Evolutionary conservation across 2,113 vertebrate species (phyloP).

Genomic region (Dascyllus trimaculatus): DNA sequence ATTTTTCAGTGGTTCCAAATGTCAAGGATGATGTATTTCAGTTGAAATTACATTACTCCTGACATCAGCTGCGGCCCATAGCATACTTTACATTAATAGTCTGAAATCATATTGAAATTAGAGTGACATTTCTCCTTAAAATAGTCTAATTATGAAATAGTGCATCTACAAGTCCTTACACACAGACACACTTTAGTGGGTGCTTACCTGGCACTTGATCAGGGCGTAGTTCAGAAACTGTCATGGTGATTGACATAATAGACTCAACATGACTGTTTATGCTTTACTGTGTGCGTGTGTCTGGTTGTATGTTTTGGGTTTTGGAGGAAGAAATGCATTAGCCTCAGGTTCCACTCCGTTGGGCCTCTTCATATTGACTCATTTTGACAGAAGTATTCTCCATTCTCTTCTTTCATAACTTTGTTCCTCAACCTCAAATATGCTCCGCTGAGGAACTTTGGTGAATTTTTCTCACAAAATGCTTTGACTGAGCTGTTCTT

Average conservation of each 20-base stretch:
- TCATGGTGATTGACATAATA: slow-evolving; percentile 60
- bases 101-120: background rate
- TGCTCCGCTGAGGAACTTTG: slow-evolving; percentile 3
- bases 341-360: slow-evolving; percentile 39
- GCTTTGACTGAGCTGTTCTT: slow-evolving; percentile 15
- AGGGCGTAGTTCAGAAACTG: slow-evolving; percentile 42
- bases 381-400: slow-evolving; percentile 47
- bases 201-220: slow-evolving; percentile 16
- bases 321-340: slow-evolving; percentile 61
- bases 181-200: slow-evolving; percentile 2
- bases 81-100: background rate
- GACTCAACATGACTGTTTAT: slow-evolving; percentile 63
- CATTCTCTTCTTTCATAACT: slow-evolving; percentile 37
- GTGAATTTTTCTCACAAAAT: slow-evolving; percentile 27
- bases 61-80: background rate
- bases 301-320: slow-evolving; percentile 49
- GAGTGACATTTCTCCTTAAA: background rate
- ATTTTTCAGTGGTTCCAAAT: too few species aligned
- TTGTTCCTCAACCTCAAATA: slow-evolving; percentile 51
- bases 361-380: slow-evolving; percentile 51
- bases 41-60: background rate
- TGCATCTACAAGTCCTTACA: background rate
- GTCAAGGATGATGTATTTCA: too few species aligned
- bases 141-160: slow-evolving; percentile 4
- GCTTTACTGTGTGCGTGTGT: slow-evolving; percentile 9